These are phyloP conservation scores for Apistogramma diplotaenia DNA, from an alignment of 2,113 vertebrate species.

Conservation along the genomic window DNA sequence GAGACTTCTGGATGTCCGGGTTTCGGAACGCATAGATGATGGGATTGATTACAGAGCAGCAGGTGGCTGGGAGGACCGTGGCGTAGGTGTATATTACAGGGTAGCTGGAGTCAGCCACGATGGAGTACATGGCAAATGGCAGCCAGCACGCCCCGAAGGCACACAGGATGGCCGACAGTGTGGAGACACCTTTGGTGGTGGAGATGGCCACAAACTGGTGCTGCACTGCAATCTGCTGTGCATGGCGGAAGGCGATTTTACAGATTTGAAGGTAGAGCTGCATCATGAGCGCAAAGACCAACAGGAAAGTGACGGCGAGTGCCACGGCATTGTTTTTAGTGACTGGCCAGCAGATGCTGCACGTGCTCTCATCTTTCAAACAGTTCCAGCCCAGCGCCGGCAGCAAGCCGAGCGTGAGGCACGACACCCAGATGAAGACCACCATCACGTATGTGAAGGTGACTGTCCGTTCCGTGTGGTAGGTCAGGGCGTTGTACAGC, in stretches of 20 bases:
- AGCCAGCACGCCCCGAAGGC: constrained; percentile 90
- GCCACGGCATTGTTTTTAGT: constrained; percentile 87
- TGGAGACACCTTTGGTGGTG: constrained; percentile 91
- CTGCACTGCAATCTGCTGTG: constrained; percentile 93
- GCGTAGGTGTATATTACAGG: constrained; percentile 87
- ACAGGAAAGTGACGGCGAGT: constrained; percentile 85
- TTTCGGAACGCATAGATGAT: constrained; percentile 91
- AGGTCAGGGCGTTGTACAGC: constrained; percentile 89
- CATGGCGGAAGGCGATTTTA: constrained; percentile 88
- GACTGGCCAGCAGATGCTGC: constrained; percentile 87
- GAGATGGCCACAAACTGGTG: constrained; percentile 88
- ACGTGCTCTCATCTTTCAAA: constrained; percentile 78
- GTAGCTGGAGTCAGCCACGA: constrained; percentile 88
- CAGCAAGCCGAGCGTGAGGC: constrained; percentile 81
- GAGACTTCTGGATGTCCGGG: constrained; percentile 90
- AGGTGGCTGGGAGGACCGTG: constrained; percentile 84
- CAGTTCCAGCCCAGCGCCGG: constrained; percentile 92
- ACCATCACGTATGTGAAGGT: constrained; percentile 85
- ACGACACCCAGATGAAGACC: constrained; percentile 81
- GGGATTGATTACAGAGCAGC: constrained; percentile 90
- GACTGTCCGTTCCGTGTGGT: constrained; percentile 87
- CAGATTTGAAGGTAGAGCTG: constrained; percentile 94
- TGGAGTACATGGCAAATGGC: constrained; percentile 87
- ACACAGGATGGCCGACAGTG: constrained; percentile 87
- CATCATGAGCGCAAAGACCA: constrained; percentile 89